Evolutionary conservation across 2,797 vertebrate species (phyloP).

Genomic region (Tarsius wallacei): DNA sequence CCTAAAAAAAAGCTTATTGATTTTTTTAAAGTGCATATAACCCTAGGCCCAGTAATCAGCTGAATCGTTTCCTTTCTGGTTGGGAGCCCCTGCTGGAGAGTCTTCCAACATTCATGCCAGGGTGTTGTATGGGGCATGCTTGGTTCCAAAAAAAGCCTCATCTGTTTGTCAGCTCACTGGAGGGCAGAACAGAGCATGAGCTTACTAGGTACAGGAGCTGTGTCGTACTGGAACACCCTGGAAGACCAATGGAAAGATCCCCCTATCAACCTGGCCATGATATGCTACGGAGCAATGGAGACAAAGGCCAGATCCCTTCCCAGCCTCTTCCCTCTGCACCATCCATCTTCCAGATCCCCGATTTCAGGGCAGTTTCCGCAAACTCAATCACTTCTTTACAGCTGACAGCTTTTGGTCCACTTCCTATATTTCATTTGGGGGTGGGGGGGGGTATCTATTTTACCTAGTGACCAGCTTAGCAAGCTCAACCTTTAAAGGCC

Average conservation of each 20-base stretch:
- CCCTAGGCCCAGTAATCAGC: background rate
- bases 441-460: background rate
- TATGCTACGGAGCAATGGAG: background rate
- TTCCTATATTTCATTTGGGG: background rate
- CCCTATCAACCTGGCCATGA: background rate
- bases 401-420: background rate
- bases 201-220: rapidly evolving
- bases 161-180: background rate
- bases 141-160: background rate
- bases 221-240: background rate
- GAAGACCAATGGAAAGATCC: background rate
- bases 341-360: background rate
- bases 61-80: too few relatives aligned
- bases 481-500: background rate
- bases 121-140: rapidly evolving
- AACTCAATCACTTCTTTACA: background rate
- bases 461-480: background rate
- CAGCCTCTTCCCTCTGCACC: background rate
- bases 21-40: background rate
- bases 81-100: too few relatives aligned
- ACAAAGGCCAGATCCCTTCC: background rate
- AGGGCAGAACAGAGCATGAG: too few relatives aligned
- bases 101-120: rapidly evolving
- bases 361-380: background rate
- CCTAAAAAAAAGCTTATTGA: background rate